A percentile compares a stretch with the other conserved stretches of the same genome.
phyloP scores from a whole-genome alignment of 2,888 invertebrate genomes.

The Horisme vitalbata region DNA sequence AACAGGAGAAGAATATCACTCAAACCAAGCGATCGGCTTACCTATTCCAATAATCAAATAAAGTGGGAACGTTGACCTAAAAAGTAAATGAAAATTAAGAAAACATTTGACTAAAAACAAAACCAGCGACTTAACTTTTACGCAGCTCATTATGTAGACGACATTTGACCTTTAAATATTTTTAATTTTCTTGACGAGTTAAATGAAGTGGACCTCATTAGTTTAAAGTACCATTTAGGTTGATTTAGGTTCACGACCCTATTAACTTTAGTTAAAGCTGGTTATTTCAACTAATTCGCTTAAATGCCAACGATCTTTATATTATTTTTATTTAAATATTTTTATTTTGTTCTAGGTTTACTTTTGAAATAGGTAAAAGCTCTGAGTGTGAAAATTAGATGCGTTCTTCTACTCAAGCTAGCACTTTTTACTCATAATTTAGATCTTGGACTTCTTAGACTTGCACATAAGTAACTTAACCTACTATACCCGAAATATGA shows the following conservation, averaged over 20 bases:
- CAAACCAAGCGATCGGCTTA: too few relatives aligned
- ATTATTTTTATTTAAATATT: constrained; percentile 31
- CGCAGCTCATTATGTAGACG: background rate
- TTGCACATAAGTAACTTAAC: too few relatives aligned
- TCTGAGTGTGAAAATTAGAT: constrained; percentile 22
- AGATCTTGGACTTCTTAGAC: too few relatives aligned
- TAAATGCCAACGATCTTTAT: constrained; percentile 11
- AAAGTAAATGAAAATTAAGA: too few relatives aligned
- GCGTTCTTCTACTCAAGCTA: too few relatives aligned
- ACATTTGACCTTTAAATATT: background rate
- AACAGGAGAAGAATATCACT: too few relatives aligned
- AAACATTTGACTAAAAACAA: background rate
- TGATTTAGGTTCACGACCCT: constrained; percentile 15
- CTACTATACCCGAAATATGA: too few relatives aligned
- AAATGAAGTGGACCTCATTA: constrained; percentile 11
- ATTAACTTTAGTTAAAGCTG: too few relatives aligned
- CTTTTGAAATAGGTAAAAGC: constrained; percentile 61
- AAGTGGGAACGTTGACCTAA: too few relatives aligned
- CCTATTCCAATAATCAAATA: too few relatives aligned
- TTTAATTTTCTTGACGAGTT: background rate
- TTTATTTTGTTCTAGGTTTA: constrained; percentile 77
- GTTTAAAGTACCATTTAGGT: constrained; percentile 16
- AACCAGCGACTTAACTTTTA: background rate
- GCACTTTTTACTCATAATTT: too few relatives aligned
- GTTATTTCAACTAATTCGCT: constrained; percentile 2